phyloP scores from a whole-genome alignment of 2,797 vertebrate genomes.

The Erithacus rubecula region DNA sequence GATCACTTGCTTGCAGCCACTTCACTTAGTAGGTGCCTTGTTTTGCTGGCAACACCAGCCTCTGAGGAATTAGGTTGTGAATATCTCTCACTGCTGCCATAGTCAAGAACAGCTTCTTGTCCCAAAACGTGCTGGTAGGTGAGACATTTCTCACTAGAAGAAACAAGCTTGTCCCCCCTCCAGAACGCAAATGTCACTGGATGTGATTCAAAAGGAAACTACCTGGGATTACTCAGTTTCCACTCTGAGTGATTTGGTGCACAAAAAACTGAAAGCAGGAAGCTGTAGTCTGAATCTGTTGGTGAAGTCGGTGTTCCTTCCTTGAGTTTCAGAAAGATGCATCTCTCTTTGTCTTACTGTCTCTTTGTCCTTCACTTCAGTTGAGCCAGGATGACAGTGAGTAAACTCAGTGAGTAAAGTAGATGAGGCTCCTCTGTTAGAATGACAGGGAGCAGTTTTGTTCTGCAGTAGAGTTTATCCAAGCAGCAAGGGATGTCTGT shows the following conservation, averaged over 20 bases:
- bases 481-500: neutral
- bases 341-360: neutral
- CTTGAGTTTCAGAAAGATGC: neutral
- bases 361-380: neutral
- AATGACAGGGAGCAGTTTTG: neutral
- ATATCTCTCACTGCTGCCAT: neutral
- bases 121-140: neutral
- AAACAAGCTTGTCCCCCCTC: neutral
- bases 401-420: neutral
- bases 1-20: neutral
- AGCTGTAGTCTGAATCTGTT: neutral
- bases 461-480: neutral
- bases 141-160: neutral
- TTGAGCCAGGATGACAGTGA: neutral
- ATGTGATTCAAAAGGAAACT: constrained; percentile 39
- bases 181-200: neutral
- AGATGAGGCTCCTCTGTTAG: neutral
- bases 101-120: neutral
- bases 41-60: neutral
- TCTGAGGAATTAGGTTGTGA: neutral
- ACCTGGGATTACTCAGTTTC: constrained; percentile 56
- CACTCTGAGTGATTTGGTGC: neutral
- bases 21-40: neutral
- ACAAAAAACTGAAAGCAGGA: neutral
- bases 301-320: neutral